Evolutionary conservation across 2,113 vertebrate species (phyloP), one percentile per base, ranked within the genome.

Genomic region (Electrona antarctica): DNA sequence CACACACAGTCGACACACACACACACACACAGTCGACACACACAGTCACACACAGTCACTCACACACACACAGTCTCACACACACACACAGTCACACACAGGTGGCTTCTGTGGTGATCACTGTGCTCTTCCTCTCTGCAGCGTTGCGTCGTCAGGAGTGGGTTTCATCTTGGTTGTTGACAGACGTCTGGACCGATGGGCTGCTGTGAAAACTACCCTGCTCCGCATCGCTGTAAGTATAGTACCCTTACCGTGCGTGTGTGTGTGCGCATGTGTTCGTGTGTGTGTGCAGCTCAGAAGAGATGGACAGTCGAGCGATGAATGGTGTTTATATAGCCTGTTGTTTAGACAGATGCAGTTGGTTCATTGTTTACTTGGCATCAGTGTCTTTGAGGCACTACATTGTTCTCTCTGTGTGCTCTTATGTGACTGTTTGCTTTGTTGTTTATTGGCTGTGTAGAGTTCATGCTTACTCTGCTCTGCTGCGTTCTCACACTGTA

Each of bases 101-200:
- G 60, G 21, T 45, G 45, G 7, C 68, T 70, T 69, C 13, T 28
- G 1, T 45, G 29, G 28, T 49, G 48, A 69, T 78, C 64, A 85
- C 62, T 56, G 55, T 56, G 55, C 60, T 28, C 15, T 33, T 77
- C 14, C 79, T 59, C 51, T 54, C 76, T 63, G 61, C 91, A 99
- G 98, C 84, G 91, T 95, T 67, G 93, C 93, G 76, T 95, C 96
- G 83, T 94, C 96, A 56, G 95, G 94, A 83, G 93, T 96, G 76
- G 97, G 98, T 59, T 99, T 99, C 94, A 96, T 98, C 90, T 92
- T 98, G 87, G 94, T 99, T 92, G 96, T 98, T 86, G 98, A 99
- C 91, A 95, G 98, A 74, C 95, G 97, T 73, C 95, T 95, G 93
- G 98, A 99, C 95, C 96, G 95, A 97, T 99, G 98, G 98, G 95